Base-by-base conservation (phyloP, 2,797 vertebrate genomes). In the Cossypha caffra region DNA sequence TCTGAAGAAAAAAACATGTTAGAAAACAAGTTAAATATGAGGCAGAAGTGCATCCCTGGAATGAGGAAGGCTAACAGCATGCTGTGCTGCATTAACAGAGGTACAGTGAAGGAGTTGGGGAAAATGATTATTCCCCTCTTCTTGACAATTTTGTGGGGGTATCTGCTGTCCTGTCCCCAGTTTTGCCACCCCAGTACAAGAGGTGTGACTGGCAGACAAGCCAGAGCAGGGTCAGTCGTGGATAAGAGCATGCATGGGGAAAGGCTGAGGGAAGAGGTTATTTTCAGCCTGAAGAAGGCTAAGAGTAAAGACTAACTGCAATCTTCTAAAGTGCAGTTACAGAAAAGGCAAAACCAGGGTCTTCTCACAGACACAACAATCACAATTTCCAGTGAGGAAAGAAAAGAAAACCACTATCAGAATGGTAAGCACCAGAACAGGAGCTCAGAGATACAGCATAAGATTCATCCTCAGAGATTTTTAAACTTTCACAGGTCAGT, bases 81-180 rank as follows among this genome's bases (percentile, higher is more conserved):
- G 5, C 13, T 77, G 52, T 43, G 43, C 28, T 63, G 24, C 26
- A 17, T 54, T 42, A 23, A 47, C 35, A 62, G 21, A 13, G 5
- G 0, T 48, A 38, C 8, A 42, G 14, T 33, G 54, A 85, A 17
- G 2, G 2, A 12, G 15, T 0, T 45, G 21, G 2, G 10, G 5
- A 16, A 74, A 84, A 84, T 9, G 0, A 26, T 57, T 64, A 14
- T 69, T 51, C 13, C 1, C 1, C 6, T 88, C 4, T 29, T 10
- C 25, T 42, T 35, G 14, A 24, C 8, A n/a, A 0, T 40, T 48
- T 8, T 59, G 20, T 24, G 18, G 42, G 59, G 4, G 8, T 38
- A 37, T 16, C 25, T 38, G 25, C 10, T 43, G 16, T 19, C n/a
- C 14, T 74, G 17, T 35, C 33, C 50, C 50, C 33, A 50, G 29